phyloP scores from a whole-genome alignment of 2,113 vertebrate species.

The Antechinus stuartii region DNA sequence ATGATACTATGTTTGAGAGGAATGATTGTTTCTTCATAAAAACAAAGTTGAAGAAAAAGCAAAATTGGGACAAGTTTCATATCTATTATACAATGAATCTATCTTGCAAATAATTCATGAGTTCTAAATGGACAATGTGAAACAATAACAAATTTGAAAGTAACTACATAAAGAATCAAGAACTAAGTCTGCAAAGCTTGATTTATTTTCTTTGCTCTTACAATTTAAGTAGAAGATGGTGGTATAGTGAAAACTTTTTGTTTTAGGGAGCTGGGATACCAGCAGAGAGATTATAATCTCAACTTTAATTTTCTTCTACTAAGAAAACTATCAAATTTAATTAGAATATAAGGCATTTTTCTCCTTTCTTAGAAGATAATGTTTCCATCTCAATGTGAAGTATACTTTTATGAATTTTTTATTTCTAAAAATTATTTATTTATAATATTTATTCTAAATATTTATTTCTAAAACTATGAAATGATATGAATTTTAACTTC shows the following conservation, averaged over 20 bases:
- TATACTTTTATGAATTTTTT: neutral
- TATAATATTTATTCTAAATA: too few relatives aligned
- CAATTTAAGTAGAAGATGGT: conserved; percentile 20
- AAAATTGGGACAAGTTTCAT: neutral
- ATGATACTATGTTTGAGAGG: neutral
- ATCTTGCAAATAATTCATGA: neutral
- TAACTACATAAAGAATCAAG: neutral
- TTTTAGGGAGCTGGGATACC: neutral
- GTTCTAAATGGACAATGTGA: neutral
- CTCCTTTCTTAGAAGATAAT: neutral
- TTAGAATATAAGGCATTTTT: conserved; percentile 4
- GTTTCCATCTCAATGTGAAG: neutral
- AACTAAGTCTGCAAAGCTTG: neutral
- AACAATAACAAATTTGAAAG: neutral
- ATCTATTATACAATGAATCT: neutral
- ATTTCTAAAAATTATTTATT: neutral
- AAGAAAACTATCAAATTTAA: conserved; percentile 7
- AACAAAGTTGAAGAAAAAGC: neutral
- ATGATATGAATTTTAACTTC: neutral
- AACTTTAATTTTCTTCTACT: conserved; percentile 13
- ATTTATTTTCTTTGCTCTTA: neutral
- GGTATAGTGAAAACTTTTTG: conserved; percentile 43
- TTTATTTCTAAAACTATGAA: neutral
- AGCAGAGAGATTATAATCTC: conserved; percentile 35
- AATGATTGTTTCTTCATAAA: neutral